Conservation (phyloP, 53 echinoderm and acorn worm species). For the Mesocentrotus franciscanus region DNA sequence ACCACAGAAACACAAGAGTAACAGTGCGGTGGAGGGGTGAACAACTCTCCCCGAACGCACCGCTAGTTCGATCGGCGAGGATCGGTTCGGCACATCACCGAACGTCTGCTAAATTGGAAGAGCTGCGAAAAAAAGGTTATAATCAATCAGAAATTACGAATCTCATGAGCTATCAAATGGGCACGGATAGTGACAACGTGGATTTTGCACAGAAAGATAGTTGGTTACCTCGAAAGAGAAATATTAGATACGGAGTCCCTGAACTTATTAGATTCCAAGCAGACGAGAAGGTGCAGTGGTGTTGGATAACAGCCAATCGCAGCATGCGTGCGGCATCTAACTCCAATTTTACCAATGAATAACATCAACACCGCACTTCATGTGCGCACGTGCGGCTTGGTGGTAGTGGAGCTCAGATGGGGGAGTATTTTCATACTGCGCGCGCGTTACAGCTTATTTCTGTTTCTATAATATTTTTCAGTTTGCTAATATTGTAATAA, state of each 20-base stretch:
- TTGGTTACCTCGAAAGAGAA: conserved; percentile 1
- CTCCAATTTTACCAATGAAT: background rate
- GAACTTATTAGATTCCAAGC: conserved; percentile 18
- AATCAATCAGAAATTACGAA: conserved; percentile 20
- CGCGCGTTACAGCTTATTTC: background rate
- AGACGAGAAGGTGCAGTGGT: background rate
- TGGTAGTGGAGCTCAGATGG: background rate
- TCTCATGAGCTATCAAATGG: conserved; percentile 22
- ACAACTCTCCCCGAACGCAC: conserved; percentile 57
- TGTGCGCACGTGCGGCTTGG: conserved; percentile 15
- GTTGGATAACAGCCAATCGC: background rate
- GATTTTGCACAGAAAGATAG: conserved; percentile 11
- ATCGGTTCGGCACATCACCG: conserved; percentile 5
- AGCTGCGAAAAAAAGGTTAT: conserved; percentile 17
- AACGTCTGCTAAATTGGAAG: background rate
- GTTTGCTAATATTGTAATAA: too few species aligned
- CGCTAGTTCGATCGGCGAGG: background rate
- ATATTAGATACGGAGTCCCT: background rate
- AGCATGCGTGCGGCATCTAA: conserved; percentile 16
- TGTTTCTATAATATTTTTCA: background rate
- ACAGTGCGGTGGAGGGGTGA: conserved; percentile 39
- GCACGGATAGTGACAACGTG: background rate
- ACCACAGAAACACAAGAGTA: conserved; percentile 48
- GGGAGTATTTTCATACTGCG: conserved; percentile 28
- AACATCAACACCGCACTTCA: conserved; percentile 21